Percentiles rank a stretch among this genome's conserved stretches.
phyloP scores from a whole-genome alignment of 2,888 invertebrate genomes.

The Boloria euphrosyne region DNA sequence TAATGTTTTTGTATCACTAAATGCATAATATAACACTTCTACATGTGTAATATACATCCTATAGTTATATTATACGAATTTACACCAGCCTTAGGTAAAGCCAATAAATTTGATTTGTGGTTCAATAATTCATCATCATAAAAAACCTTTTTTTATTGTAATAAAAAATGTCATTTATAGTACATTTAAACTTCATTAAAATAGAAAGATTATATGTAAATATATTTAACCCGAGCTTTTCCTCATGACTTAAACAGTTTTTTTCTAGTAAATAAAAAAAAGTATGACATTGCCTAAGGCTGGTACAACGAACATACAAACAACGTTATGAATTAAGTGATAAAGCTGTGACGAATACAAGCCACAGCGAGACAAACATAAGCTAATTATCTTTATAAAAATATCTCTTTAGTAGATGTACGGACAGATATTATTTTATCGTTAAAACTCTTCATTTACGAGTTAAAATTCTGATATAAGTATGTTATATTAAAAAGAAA shows the following conservation, averaged over 20 bases:
- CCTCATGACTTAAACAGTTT: not conserved
- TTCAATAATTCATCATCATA: not conserved
- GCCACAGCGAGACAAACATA: slow-evolving; percentile 65
- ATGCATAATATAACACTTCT: slow-evolving; percentile 74
- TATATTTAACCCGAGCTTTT: not conserved
- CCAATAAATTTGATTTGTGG: not conserved
- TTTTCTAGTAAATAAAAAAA: not conserved
- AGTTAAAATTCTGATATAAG: not conserved
- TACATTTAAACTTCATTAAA: not conserved
- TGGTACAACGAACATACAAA: slow-evolving; percentile 62
- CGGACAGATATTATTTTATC: slow-evolving; percentile 44
- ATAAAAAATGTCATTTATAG: too few species aligned
- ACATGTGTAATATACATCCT: slow-evolving; percentile 71
- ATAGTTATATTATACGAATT: slow-evolving; percentile 72
- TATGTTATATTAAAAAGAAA: not conserved
- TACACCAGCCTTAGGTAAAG: slow-evolving; percentile 62
- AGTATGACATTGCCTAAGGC: slow-evolving; percentile 41
- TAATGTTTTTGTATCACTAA: slow-evolving; percentile 71
- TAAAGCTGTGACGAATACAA: slow-evolving; percentile 58
- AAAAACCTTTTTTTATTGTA: not conserved
- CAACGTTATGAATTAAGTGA: slow-evolving; percentile 70
- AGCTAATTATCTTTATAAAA: slow-evolving; percentile 63
- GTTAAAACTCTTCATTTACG: not conserved
- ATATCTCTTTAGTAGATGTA: slow-evolving; percentile 55
- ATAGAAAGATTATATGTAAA: not conserved